Evolutionary conservation across 30 jellyfish, hydroid and myxozoan species (phyloP).

Genomic region (Sanderia malayensis): DNA sequence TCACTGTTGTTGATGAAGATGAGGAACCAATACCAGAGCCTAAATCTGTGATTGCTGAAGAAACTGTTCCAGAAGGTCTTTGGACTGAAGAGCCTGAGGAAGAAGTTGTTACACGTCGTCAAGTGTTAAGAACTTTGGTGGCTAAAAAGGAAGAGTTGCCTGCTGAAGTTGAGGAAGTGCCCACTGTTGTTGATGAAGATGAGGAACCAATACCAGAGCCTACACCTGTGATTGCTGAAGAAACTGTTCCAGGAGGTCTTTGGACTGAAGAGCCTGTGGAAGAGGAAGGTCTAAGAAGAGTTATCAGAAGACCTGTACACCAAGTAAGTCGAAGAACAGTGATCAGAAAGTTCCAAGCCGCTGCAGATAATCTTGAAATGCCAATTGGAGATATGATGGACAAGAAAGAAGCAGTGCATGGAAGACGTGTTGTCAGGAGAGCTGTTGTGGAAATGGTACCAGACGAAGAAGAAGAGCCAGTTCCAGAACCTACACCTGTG

Average conservation of each 20-base stretch:
- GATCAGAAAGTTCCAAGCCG: slow-evolving; percentile 10
- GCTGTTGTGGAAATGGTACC: background rate
- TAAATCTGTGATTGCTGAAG: background rate
- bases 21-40: background rate
- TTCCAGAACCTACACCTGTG: background rate
- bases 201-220: too few species aligned
- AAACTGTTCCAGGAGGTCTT: background rate
- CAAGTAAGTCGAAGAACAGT: background rate
- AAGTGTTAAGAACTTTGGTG: too few species aligned
- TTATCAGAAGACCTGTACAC: background rate
- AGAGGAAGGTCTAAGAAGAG: background rate
- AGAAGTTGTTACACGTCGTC: background rate
- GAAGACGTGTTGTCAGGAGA: background rate
- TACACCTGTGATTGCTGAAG: background rate
- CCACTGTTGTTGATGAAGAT: too few species aligned
- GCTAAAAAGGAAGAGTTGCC: too few species aligned
- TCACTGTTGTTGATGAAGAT: too few species aligned
- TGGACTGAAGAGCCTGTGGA: background rate
- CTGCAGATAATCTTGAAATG: too few species aligned
- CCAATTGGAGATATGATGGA: too few species aligned
- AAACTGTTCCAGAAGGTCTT: background rate
- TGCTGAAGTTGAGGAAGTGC: too few species aligned
- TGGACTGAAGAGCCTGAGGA: background rate
- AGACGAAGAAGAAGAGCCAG: background rate
- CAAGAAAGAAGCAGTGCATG: background rate